phyloP scores from a whole-genome alignment of 2,113 vertebrate species.

The Python bivittatus region DNA sequence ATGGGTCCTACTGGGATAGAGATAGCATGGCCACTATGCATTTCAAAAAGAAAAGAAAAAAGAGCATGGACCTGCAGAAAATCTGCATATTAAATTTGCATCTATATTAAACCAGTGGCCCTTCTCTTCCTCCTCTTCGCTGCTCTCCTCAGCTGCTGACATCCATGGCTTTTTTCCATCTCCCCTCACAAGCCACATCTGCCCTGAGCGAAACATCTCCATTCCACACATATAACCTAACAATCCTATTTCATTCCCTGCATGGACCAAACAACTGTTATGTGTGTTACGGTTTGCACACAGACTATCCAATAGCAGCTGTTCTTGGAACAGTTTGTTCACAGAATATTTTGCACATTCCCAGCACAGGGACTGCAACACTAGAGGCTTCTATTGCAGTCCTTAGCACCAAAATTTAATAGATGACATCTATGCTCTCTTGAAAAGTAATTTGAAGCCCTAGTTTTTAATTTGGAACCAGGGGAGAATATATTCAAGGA shows the following conservation, averaged over 20 bases:
- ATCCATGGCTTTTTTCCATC: neutral
- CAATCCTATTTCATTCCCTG: neutral
- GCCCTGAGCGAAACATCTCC: neutral
- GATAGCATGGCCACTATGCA: neutral
- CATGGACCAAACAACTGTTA: neutral
- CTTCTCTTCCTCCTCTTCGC: neutral
- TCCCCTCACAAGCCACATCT: neutral
- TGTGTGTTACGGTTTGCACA: neutral
- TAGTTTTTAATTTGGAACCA: neutral
- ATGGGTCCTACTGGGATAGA: neutral
- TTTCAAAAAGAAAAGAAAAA: neutral
- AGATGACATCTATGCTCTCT: neutral
- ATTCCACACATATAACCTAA: neutral
- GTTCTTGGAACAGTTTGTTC: neutral
- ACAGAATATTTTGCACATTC: neutral
- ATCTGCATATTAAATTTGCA: neutral
- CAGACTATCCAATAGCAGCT: neutral
- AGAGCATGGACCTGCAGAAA: neutral
- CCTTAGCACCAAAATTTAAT: neutral
- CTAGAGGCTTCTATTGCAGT: neutral
- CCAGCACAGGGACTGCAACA: neutral
- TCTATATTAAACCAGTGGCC: neutral
- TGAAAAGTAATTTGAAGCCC: neutral
- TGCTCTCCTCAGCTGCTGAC: neutral
- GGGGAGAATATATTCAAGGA: neutral